Percentiles rank a stretch among this genome's conserved stretches.
phyloP scores from a whole-genome alignment of 2,797 vertebrate species.

The Falco rusticolus region DNA sequence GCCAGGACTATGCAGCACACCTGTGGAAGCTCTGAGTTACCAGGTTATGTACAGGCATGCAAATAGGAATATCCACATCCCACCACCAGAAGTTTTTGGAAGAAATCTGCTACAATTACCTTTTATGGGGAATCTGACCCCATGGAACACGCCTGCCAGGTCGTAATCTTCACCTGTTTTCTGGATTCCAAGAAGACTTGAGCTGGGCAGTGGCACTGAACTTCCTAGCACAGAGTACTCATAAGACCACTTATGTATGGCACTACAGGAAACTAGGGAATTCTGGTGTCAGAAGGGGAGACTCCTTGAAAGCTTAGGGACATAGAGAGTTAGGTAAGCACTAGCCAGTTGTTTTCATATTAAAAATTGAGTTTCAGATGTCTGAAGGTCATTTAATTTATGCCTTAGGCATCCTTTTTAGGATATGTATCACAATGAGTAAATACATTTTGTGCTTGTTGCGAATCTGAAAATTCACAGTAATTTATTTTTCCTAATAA shows the following conservation, averaged over 20 bases:
- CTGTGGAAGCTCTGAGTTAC: neutral
- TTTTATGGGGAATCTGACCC: neutral
- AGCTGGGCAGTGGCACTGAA: neutral
- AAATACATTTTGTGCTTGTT: neutral
- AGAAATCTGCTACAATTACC: neutral
- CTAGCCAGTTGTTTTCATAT: neutral
- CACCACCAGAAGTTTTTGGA: neutral
- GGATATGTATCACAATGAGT: neutral
- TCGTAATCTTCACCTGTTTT: neutral
- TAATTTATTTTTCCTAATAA: neutral
- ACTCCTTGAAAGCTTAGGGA: neutral
- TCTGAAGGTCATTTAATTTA: neutral
- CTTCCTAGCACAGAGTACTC: neutral
- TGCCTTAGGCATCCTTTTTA: neutral
- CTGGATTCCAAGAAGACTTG: neutral
- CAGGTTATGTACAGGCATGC: neutral
- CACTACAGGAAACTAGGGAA: neutral
- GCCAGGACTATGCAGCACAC: neutral
- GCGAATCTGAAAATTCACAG: neutral
- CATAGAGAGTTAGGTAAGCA: neutral
- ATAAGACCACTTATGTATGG: neutral
- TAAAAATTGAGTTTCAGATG: neutral
- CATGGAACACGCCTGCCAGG: neutral
- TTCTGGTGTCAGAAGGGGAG: neutral
- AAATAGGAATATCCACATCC: neutral